Conservation (phyloP, 1,140 invertebrate species). For the Lepidurus apus region DNA sequence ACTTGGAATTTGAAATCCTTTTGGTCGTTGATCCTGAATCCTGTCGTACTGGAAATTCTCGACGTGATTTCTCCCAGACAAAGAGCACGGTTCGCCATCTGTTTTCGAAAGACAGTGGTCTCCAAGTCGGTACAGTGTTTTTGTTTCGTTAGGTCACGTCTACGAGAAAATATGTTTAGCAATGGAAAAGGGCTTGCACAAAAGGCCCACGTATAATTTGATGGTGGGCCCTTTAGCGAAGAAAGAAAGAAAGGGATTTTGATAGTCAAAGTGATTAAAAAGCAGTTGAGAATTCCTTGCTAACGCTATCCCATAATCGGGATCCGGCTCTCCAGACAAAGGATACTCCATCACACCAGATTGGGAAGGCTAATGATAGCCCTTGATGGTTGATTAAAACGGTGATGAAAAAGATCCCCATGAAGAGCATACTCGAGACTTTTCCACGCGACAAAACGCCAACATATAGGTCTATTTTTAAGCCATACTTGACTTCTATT, state of each 20-base stretch:
- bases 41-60: background rate
- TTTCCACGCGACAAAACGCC: background rate
- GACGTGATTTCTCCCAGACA: background rate
- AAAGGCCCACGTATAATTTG: background rate
- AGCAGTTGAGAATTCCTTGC: background rate
- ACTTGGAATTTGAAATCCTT: no score
- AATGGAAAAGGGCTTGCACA: background rate
- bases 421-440: background rate
- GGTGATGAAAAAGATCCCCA: background rate
- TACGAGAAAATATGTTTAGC: background rate
- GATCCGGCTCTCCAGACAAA: background rate
- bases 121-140: background rate
- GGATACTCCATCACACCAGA: background rate
- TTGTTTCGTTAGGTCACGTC: background rate
- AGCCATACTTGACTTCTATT: no score
- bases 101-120: background rate
- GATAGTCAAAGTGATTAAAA: slow-evolving; percentile 19
- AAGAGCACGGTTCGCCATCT: slow-evolving; percentile 5
- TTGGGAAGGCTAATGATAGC: slow-evolving; percentile 2
- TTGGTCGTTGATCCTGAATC: background rate
- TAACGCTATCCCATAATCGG: background rate
- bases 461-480: background rate
- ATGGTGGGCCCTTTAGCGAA: background rate
- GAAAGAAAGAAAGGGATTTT: background rate
- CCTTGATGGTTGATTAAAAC: background rate